Conservation (phyloP, 2,888 invertebrate genomes). For the Andrena minutula region DNA sequence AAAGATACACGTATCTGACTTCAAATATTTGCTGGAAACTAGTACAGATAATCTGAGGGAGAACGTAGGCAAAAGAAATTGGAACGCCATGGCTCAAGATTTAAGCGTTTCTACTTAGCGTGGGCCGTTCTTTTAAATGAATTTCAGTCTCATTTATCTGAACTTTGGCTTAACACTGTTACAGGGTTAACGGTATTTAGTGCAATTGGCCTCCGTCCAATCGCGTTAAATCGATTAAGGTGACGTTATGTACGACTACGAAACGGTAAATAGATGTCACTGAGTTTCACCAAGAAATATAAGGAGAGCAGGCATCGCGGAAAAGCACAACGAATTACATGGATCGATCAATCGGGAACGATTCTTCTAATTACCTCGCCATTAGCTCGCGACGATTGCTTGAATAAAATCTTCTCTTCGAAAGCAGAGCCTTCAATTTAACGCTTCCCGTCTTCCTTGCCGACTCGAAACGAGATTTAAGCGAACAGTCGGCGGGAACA, state of each 20-base stretch:
- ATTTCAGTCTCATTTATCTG: conserved; percentile 17
- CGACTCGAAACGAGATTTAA: conserved; percentile 7
- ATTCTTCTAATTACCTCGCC: too few relatives aligned
- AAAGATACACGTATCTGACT: not conserved
- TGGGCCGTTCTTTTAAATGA: conserved; percentile 19
- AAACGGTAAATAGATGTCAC: not conserved
- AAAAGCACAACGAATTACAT: not conserved
- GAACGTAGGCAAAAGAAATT: not conserved
- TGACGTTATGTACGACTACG: not conserved
- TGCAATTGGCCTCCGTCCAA: conserved; percentile 38
- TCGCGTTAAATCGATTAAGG: conserved; percentile 43
- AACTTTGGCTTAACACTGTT: conserved; percentile 31
- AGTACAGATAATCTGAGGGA: not conserved
- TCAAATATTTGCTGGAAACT: not conserved
- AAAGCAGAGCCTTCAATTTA: conserved; percentile 1
- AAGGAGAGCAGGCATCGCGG: not conserved
- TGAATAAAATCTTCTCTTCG: not conserved
- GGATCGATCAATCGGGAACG: too few relatives aligned
- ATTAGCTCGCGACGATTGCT: not conserved
- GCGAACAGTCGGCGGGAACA: conserved; percentile 13
- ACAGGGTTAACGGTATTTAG: conserved; percentile 37
- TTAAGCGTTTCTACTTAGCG: conserved; percentile 5
- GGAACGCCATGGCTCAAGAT: not conserved
- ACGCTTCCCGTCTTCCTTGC: not conserved
- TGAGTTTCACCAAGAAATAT: not conserved